phyloP scores from a whole-genome alignment of 2,797 vertebrate genomes.

The Graptemys geographica region DNA sequence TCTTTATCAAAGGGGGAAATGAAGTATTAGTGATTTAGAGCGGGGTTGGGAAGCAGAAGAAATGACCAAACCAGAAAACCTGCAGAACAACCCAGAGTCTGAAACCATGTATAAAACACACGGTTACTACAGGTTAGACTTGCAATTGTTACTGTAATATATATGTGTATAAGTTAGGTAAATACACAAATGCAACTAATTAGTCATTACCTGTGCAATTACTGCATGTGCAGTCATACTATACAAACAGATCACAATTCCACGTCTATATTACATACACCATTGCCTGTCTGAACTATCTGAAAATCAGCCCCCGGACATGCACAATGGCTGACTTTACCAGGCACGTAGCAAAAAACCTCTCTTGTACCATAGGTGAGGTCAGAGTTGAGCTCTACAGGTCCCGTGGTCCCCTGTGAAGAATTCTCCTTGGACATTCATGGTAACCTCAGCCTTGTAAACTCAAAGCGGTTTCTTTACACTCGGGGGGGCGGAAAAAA shows the following conservation, averaged over 20 bases:
- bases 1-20: conserved; percentile 31
- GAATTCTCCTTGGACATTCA: accelerated
- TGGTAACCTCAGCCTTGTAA: accelerated
- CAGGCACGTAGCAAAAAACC: not conserved
- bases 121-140: not conserved
- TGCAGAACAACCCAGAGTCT: not conserved
- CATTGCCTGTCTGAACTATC: accelerated
- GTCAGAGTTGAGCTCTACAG: not conserved
- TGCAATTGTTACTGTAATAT: accelerated
- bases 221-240: accelerated
- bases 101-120: accelerated
- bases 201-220: accelerated
- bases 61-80: not conserved
- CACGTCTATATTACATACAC: accelerated
- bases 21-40: not conserved
- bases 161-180: accelerated
- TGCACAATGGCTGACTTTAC: not conserved
- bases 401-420: not conserved
- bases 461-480: accelerated
- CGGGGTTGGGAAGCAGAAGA: not conserved
- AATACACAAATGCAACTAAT: not conserved
- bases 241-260: accelerated
- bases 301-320: accelerated
- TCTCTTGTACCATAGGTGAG: accelerated
- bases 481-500: not conserved